phyloP scores from a whole-genome alignment of 2,113 vertebrate species.

The Gasterosteus aculeatus region DNA sequence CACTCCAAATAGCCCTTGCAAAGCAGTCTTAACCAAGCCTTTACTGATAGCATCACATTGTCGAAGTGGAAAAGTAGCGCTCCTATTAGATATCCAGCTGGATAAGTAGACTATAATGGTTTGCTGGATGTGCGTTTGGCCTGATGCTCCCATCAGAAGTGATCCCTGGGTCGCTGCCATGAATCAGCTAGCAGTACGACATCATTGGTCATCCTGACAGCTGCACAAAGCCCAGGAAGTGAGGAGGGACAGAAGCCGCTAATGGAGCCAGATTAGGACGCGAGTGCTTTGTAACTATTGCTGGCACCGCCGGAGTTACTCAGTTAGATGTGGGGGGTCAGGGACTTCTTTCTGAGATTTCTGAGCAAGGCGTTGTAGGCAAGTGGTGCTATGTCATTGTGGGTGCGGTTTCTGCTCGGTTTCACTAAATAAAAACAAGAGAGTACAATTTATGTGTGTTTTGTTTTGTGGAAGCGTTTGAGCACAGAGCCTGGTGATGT shows the following conservation, averaged over 20 bases:
- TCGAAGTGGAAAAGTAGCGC: constrained; percentile 67
- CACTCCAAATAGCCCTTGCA: constrained; percentile 53
- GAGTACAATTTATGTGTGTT: constrained; percentile 5
- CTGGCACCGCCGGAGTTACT: constrained; percentile 68
- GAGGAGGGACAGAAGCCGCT: constrained; percentile 65
- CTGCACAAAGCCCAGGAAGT: constrained; percentile 75
- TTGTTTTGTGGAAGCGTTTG: constrained; percentile 25
- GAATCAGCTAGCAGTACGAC: constrained; percentile 71
- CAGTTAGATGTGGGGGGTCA: constrained; percentile 55
- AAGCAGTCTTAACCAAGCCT: constrained; percentile 62
- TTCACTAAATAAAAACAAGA: not conserved
- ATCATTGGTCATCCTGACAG: constrained; percentile 84
- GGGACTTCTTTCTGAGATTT: constrained; percentile 67
- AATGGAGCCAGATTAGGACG: constrained; percentile 78
- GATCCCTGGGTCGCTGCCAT: constrained; percentile 76
- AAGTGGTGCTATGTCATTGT: constrained; percentile 40
- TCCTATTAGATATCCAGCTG: constrained; percentile 77
- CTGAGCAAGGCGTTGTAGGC: constrained; percentile 80
- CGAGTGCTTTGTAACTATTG: constrained; percentile 66
- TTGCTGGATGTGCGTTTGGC: constrained; percentile 74
- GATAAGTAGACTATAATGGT: constrained; percentile 78
- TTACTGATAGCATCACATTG: constrained; percentile 66
- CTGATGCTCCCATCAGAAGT: constrained; percentile 75
- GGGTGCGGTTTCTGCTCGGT: constrained; percentile 17
- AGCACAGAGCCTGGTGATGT: constrained; percentile 37